Evolutionary conservation across 2,888 invertebrate species (phyloP), one percentile per base, ranked within the genome.

Genomic region (Rhopalosiphum nymphaeae): DNA sequence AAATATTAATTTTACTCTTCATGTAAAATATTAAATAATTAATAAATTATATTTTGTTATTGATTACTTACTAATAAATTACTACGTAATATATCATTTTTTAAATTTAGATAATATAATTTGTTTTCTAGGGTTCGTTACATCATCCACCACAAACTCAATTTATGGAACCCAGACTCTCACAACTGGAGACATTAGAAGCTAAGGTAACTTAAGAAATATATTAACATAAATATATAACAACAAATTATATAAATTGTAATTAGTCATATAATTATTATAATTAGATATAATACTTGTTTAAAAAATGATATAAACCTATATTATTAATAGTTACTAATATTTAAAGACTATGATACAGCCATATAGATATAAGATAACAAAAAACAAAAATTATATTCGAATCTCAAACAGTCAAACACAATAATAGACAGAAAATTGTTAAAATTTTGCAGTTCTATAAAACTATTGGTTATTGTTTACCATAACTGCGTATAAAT

Each of bases 111-210:
- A 57, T 7, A 44, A 16, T 57, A 16, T 57, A 11, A 44, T 44
- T 42, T 61, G 56, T 89, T 94, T 91, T 91, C 36, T 42, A 94
- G 94, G 94, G 94, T 29, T 94, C 94, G 61, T 67, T 94, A 61
- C 94, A 94, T 42, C 94, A 94, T 91, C 90, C 94, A 13, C 44
- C 95, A 91, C 95, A 93, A 95, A 95, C 92, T 94, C 95, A 93
- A 95, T 95, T 42, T 95, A 95, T 95, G 95, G 95, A 97, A 96
- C 95, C 92, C 88, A 96, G 96, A 95, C 96, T 97, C 97, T 97
- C 97, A 95, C 97, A 97, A 96, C 96, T 98, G 95, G 97, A 98
- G 96, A 97, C 97, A 95, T 96, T 98, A 95, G 98, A 98, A 96
- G 98, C 97, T 95, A 98, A 97, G 97, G 98, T 98, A 96, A 94